These are phyloP conservation scores for Pseudochirops cupreus DNA, from an alignment of 2,797 vertebrate genomes.

Conservation along the genomic window DNA sequence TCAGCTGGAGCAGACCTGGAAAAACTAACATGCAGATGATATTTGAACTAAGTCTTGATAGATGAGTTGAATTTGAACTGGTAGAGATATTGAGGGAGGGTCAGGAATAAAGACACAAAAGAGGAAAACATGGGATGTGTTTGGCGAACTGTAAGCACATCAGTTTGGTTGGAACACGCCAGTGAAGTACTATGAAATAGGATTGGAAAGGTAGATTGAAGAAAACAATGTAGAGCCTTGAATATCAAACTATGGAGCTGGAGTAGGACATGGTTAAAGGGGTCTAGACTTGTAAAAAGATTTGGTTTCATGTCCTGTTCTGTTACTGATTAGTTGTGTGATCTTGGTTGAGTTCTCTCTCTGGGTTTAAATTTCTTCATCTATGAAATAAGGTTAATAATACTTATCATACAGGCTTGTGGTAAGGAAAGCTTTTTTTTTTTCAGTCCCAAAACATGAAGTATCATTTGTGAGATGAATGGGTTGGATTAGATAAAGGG, in stretches of 20 bases:
- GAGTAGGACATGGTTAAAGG: background rate
- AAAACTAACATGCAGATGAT: background rate
- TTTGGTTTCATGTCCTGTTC: background rate
- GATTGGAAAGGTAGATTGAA: background rate
- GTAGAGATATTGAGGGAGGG: background rate
- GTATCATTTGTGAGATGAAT: background rate
- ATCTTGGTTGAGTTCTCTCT: background rate
- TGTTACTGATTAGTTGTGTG: background rate
- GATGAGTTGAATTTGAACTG: background rate
- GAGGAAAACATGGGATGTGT: background rate
- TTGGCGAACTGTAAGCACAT: background rate
- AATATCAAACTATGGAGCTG: background rate
- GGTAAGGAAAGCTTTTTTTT: background rate
- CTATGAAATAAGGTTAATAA: background rate
- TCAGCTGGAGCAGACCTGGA: background rate
- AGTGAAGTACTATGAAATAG: background rate
- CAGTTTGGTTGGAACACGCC: background rate
- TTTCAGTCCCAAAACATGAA: background rate
- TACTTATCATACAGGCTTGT: background rate
- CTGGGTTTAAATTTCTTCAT: background rate
- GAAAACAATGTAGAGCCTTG: background rate
- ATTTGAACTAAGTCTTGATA: background rate
- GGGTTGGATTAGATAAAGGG: background rate
- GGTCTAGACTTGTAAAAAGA: background rate
- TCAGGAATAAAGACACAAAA: background rate